Evolutionary conservation across 1,140 invertebrate species (phyloP), one percentile per base, ranked within the genome.

Genomic region (Patella vulgata): DNA sequence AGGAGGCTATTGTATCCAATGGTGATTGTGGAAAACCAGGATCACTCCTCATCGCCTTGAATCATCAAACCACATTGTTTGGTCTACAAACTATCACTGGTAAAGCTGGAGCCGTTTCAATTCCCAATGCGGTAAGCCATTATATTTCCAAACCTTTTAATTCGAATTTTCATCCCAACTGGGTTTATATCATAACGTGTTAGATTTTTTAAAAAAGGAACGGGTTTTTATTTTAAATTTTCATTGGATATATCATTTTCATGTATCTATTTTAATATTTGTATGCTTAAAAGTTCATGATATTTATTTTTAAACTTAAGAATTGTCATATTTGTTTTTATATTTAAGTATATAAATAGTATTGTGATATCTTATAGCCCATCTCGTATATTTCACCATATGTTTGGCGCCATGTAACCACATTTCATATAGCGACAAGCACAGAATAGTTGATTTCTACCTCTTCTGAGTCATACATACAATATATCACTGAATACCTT

Each of bases 21-120:
- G 68, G 68, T 12, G 64, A 67, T 59, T 70, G 68, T 46, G 43
- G 43, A 21, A 56, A 46, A 43, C 12, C n/a, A 4, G 63, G 54
- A 19, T 66, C 68, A 17, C 4, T 70, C 39, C 50, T 50, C 25
- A 52, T 67, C 14, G 66, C 59, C 40, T 28, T 83, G 87, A 31
- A 60, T 71, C 21, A 70, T 60, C 39, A 77, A 88, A 42, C 79
- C 82, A n/a, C 61, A 17, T 42, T 61, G 12, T 69, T 69, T 52
- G 64, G 57, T 44, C 61, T 42, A 4, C 51, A 65, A 43, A 69
- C 67, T 0, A 23, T n/a, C 19, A 39, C 14, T 19, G 40, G 30
- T 36, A 12, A 33, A 19, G 5, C 60, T 4, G 67, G 44, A n/a
- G 55, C 55, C 48, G 44, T 65, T 40, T 58, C 59, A n/a, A 54